Base-by-base conservation (phyloP, 2,888 invertebrate genomes). In the Aproaerema taeniolella region DNA sequence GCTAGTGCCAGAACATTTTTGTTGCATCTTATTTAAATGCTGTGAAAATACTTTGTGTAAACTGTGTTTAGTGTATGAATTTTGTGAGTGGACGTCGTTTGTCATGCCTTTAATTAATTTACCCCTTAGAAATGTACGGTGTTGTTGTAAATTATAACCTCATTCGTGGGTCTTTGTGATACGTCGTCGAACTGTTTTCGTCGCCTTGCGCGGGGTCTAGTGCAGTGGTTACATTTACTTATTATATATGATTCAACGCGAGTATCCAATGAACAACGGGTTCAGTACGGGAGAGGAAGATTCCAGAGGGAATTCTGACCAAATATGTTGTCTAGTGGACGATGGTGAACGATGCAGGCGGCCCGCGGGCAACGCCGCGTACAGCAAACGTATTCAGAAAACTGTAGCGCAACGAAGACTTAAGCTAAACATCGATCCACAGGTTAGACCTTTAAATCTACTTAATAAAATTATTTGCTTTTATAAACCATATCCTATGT, bases 301-400 rank as follows among this genome's bases (percentile, higher is more conserved):
- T 88, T 95, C 95, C 45, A 89, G 94, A 63, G 95, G 95, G 49
- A 94, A 95, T 64, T 91, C 93, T 43, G 95, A 95, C 70, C 95
- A 95, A 87, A 92, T 93, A 65, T 98, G 98, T 87, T 97, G 97
- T 87, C 89, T 98, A 57, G 92, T 97, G 62, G 95, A 96, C 77
- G 95, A 95, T 73, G 92, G 92, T 50, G 93, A 94, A 55, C 89
- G 96, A 53, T 98, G 98, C 80, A 89, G 91, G 50, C 91, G 96
- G 66, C 90, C 93, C 41, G 97, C 96, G 54, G 96, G 96, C 49
- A 96, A 96, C 88, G 98, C 98, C 54, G 95, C 96, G 31, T 98
- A 98, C 85, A 97, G 96, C 81, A 98, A 98, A 77, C 91, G 97
- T 55, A 96, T 98, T 61, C 97, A 98, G 80, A 98, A 97, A 78